These are phyloP conservation scores for Aphidius gifuensis DNA, from an alignment of 1,140 invertebrate species.

Conservation along the genomic window DNA sequence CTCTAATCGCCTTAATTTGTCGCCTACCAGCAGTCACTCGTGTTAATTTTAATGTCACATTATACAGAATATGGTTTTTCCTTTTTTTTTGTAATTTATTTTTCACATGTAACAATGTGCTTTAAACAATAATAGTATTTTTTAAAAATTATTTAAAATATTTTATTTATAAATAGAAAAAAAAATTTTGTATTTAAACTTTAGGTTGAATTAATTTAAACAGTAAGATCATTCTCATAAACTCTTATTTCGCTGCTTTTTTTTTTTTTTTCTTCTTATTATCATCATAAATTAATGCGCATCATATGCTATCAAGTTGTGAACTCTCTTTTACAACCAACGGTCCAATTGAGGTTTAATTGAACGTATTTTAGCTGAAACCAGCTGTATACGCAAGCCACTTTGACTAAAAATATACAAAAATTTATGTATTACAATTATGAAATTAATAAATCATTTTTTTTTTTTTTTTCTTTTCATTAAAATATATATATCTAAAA, in stretches of 20 bases:
- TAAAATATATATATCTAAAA: not conserved
- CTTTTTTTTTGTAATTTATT: slow-evolving; percentile 11
- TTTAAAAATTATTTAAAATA: not conserved
- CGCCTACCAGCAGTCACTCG: slow-evolving; percentile 15
- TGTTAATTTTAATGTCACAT: slow-evolving; percentile 29
- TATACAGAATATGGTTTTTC: slow-evolving; percentile 25
- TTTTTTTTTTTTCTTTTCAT: slow-evolving; percentile 2
- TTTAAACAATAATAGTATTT: not conserved
- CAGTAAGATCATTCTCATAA: not conserved
- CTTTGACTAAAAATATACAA: not conserved
- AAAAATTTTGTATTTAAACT: too few species aligned
- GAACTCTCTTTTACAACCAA: slow-evolving; percentile 12
- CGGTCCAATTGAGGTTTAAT: slow-evolving; percentile 27
- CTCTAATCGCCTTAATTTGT: slow-evolving; percentile 30
- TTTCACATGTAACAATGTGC: too few species aligned
- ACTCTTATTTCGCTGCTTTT: slow-evolving; percentile 6
- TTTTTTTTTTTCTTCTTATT: slow-evolving; percentile 22
- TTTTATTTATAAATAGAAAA: too few species aligned
- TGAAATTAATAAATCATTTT: not conserved
- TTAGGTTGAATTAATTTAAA: slow-evolving; percentile 8
- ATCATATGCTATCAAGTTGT: slow-evolving; percentile 7
- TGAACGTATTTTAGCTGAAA: slow-evolving; percentile 28
- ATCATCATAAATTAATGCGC: slow-evolving; percentile 28
- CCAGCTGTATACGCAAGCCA: slow-evolving; percentile 22
- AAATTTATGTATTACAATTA: too few species aligned